Conservation (phyloP, 1,140 invertebrate species). For the Sycophaga agraensis region DNA sequence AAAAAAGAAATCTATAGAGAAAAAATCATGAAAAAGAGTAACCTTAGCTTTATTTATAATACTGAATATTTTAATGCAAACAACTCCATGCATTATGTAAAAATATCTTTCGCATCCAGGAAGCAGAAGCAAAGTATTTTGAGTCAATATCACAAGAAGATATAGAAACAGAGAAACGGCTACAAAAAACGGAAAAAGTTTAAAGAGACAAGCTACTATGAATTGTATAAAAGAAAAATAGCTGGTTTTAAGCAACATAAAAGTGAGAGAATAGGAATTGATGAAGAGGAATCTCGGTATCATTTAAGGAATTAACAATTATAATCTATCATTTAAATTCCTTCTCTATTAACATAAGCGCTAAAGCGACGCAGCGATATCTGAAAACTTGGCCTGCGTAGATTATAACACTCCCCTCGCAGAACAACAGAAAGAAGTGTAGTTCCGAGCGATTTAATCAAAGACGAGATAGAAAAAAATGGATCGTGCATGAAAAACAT, state of each 20-base stretch:
- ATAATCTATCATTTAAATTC: slow-evolving; percentile 54
- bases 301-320: slow-evolving; percentile 57
- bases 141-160: too few relatives aligned
- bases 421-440: slow-evolving; percentile 36
- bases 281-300: slow-evolving; percentile 39
- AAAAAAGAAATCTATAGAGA: too few relatives aligned
- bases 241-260: not conserved
- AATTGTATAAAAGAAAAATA: slow-evolving; percentile 14
- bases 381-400: slow-evolving; percentile 44
- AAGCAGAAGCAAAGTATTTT: not conserved
- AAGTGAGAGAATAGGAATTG: slow-evolving; percentile 10
- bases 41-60: too few relatives aligned
- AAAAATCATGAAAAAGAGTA: too few relatives aligned
- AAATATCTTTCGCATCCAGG: too few relatives aligned
- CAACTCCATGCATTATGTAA: too few relatives aligned
- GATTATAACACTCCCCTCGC: too few relatives aligned
- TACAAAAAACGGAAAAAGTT: not conserved
- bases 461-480: slow-evolving; percentile 4
- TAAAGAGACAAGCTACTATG: not conserved
- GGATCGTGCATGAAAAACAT: slow-evolving; percentile 6
- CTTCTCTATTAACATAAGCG: slow-evolving; percentile 50
- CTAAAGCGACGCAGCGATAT: slow-evolving; percentile 38
- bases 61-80: too few relatives aligned
- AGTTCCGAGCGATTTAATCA: slow-evolving; percentile 29
- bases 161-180: not conserved